Percentiles rank a stretch among this genome's conserved stretches.
Evolutionary conservation across 1,140 invertebrate species (phyloP).

Genomic region (Orius insidiosus): DNA sequence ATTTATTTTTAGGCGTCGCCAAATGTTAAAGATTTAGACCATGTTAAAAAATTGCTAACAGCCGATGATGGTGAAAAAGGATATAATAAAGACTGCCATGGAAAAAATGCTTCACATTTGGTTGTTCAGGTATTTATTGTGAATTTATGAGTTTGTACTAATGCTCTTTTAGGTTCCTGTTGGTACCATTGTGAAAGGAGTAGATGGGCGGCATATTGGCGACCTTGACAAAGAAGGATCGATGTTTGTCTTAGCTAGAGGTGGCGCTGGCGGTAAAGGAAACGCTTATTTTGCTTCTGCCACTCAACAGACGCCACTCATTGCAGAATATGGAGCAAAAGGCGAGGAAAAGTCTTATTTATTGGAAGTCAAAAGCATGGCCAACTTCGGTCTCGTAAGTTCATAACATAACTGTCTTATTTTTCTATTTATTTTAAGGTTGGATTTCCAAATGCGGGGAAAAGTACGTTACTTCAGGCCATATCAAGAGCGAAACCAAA

Average conservation of each 20-base stretch:
- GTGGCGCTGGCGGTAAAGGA: slow-evolving; percentile 87
- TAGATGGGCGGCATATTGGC: slow-evolving; percentile 39
- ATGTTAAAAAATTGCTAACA: slow-evolving; percentile 38
- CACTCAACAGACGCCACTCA: slow-evolving; percentile 59
- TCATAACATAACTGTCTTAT: slow-evolving; percentile 3
- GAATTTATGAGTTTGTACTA: not conserved
- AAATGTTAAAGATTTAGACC: slow-evolving; percentile 53
- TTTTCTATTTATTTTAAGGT: slow-evolving; percentile 36
- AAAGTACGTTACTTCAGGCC: slow-evolving; percentile 81
- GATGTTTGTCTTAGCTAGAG: slow-evolving; percentile 84
- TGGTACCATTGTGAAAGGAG: slow-evolving; percentile 67
- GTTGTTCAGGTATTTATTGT: slow-evolving; percentile 43
- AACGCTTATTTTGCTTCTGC: slow-evolving; percentile 81
- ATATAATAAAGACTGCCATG: slow-evolving; percentile 55
- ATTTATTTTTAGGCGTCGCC: slow-evolving; percentile 38
- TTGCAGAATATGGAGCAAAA: slow-evolving; percentile 72
- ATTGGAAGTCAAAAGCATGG: slow-evolving; percentile 82
- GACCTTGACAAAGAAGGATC: slow-evolving; percentile 49
- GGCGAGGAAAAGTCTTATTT: slow-evolving; percentile 60
- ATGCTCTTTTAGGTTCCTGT: slow-evolving; percentile 49
- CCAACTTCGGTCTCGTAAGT: slow-evolving; percentile 73
- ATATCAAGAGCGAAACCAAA: slow-evolving; percentile 83
- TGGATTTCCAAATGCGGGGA: slow-evolving; percentile 93
- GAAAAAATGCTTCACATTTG: slow-evolving; percentile 67
- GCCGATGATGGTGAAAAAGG: slow-evolving; percentile 59